These are phyloP conservation scores for Drosophila lacicola DNA, from an alignment of 2,888 invertebrate genomes.

Conservation along the genomic window DNA sequence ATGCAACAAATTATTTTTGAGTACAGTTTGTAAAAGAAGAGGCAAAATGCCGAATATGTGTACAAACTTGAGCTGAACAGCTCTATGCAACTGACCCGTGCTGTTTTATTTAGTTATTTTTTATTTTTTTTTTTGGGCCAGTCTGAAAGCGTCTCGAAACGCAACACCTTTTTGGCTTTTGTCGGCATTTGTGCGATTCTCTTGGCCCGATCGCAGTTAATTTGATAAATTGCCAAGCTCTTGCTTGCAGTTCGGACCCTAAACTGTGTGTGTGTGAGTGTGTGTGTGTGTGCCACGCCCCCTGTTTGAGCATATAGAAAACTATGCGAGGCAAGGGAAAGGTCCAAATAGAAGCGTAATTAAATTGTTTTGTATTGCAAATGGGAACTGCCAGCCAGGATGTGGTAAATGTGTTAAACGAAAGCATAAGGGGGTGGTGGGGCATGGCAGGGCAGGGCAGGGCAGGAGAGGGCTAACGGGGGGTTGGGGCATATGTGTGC, in stretches of 20 bases:
- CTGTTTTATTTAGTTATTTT: slow-evolving; percentile 8
- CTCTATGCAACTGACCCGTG: slow-evolving; percentile 18
- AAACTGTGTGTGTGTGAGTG: slow-evolving; percentile 13
- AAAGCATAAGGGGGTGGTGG: neutral
- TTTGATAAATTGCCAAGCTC: slow-evolving; percentile 79
- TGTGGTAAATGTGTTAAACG: slow-evolving; percentile 23
- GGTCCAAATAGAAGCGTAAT: slow-evolving; percentile 68
- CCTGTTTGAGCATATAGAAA: slow-evolving; percentile 38
- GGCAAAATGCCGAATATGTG: no score
- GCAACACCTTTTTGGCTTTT: slow-evolving; percentile 59
- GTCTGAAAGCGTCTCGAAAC: slow-evolving; percentile 28
- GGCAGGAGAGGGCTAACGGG: neutral
- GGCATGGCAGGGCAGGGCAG: neutral
- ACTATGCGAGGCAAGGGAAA: slow-evolving; percentile 37
- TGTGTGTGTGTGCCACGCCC: slow-evolving; percentile 60
- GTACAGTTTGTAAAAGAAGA: no score
- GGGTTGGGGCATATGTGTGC: neutral
- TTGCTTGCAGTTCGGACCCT: slow-evolving; percentile 54
- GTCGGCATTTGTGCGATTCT: slow-evolving; percentile 56
- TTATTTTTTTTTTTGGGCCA: neutral
- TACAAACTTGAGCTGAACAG: neutral
- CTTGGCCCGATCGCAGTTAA: slow-evolving; percentile 69
- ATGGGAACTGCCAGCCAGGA: slow-evolving; percentile 32
- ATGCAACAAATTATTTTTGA: no score
- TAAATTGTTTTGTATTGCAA: slow-evolving; percentile 72